Base-by-base conservation (phyloP, 2,113 vertebrate genomes). In the Tragelaphus scriptus region DNA sequence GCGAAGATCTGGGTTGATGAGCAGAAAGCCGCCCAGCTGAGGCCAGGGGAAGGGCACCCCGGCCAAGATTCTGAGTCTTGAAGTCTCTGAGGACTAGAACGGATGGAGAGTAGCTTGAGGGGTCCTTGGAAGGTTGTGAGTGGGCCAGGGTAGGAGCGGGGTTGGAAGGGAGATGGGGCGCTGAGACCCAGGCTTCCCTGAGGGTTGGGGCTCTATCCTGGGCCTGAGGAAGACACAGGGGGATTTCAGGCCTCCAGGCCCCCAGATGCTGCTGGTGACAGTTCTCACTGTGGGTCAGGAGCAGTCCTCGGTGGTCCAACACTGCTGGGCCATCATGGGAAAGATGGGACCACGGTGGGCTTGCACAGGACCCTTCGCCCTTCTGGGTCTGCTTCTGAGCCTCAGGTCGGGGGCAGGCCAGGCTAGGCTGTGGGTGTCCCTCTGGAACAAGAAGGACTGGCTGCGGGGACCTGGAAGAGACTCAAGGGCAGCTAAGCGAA, bases 181-280 rank as follows among this genome's bases (percentile, higher is more conserved):
- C 55, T 59, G 36, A 8, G 49, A 17, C n/a, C 32, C 3, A 1
- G 26, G 14, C 30, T 12, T 4, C 3, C 4, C n/a, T 2, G 28
- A 36, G 88, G 3, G 5, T 58, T 58, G 77, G 40, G 55, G 56
- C 8, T 63, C 59, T 75, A 3, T 28, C 49, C 19, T 55, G 56
- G 55, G 26, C 55, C 56, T 32, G 14, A n/a, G 63, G n/a, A n/a
- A 53, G 53, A 59, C 32, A 61, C 1, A 0, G 21, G 28, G 26
- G 49, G 55, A 56, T 13, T 19, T 85, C 32, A n/a, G 3, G 47
- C 16, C 36, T 88, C 26, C 26, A n/a, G 75, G 30, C 44, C 14
- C 85, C 32, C 7, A 16, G 82, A 6, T 8, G 32, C 61, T 55
- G n/a, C 53, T 21, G 80, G 23, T 13, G 32, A 10, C 2, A 2